Conservation (phyloP, 2,797 vertebrate genomes). For the Nasua narica region DNA sequence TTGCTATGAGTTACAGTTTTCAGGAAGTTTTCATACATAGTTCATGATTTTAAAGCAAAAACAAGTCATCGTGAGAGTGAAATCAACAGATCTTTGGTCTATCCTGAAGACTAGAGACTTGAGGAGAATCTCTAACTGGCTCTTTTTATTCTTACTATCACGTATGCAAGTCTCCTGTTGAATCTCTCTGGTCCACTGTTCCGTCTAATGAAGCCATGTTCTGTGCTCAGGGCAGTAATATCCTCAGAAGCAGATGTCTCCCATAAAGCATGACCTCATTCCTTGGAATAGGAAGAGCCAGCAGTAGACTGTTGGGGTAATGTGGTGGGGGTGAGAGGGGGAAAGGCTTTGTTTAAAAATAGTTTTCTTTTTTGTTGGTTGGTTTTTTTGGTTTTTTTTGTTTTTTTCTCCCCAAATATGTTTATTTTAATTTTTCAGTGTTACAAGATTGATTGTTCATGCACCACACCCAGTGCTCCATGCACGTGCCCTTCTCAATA, state of each 20-base stretch:
- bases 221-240: conserved; percentile 65
- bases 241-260: conserved; percentile 71
- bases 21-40: conserved; percentile 40
- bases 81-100: conserved; percentile 45
- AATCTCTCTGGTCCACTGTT: conserved; percentile 61
- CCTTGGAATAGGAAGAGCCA: conserved; percentile 69
- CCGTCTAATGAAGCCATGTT: conserved; percentile 67
- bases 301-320: conserved; percentile 60
- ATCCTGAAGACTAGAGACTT: conserved; percentile 47
- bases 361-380: too few relatives aligned
- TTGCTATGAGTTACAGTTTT: conserved; percentile 67
- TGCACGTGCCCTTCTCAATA: too few relatives aligned
- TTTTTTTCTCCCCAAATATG: too few relatives aligned
- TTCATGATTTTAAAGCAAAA: conserved; percentile 57
- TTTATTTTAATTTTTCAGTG: too few relatives aligned
- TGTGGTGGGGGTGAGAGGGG: not conserved
- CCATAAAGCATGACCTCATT: conserved; percentile 75
- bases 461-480: too few relatives aligned
- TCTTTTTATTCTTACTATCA: conserved; percentile 60
- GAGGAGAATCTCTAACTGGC: conserved; percentile 40
- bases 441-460: too few relatives aligned
- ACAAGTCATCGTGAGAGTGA: conserved; percentile 47
- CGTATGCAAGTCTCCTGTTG: conserved; percentile 65
- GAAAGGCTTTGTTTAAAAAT: conserved; percentile 62
- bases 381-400: too few relatives aligned